These are phyloP conservation scores for Leucopsar rothschildi DNA, from an alignment of 2,113 vertebrate genomes.

Conservation along the genomic window DNA sequence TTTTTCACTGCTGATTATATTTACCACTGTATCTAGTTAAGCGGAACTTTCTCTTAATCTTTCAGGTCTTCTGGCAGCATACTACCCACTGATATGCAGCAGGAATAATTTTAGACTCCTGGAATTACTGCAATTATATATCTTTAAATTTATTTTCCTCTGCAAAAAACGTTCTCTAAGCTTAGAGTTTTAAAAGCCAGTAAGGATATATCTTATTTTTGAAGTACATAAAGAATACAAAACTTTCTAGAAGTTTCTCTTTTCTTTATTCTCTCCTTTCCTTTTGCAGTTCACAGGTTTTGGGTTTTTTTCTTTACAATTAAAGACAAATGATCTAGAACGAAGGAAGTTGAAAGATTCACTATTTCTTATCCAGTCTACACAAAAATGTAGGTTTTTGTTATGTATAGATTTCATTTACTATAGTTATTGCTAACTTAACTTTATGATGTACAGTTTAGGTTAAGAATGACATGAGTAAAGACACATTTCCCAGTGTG, in stretches of 20 bases:
- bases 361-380: background rate
- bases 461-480: background rate
- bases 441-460: background rate
- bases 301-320: background rate
- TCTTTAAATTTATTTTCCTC: background rate
- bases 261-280: background rate
- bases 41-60: background rate
- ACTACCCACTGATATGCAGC: background rate
- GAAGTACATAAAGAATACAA: background rate
- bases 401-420: background rate
- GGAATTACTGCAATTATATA: background rate
- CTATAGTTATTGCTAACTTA: background rate
- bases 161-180: background rate
- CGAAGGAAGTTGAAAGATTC: background rate
- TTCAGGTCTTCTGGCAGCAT: background rate
- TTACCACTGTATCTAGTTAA: background rate
- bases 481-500: background rate
- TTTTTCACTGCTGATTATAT: background rate
- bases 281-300: background rate
- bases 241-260: background rate
- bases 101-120: background rate
- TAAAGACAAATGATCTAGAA: background rate
- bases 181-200: background rate
- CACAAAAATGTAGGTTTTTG: background rate
- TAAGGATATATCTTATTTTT: background rate